phyloP scores from a whole-genome alignment of 2,113 vertebrate genomes.

The Ictalurus punctatus region DNA sequence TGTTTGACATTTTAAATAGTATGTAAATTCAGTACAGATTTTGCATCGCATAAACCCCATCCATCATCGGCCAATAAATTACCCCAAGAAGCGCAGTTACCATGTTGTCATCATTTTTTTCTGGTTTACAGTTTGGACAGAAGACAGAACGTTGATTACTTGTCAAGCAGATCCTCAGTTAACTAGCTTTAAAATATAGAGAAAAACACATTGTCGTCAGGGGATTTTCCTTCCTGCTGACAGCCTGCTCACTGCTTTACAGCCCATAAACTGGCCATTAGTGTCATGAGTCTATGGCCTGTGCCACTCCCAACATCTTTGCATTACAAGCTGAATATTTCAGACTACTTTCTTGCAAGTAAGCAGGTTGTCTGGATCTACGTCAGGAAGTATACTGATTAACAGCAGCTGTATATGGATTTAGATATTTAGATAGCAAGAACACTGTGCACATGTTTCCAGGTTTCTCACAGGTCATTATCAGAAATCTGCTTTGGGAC shows the following conservation, averaged over 20 bases:
- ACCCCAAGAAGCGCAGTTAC: background rate
- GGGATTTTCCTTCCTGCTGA: conserved; percentile 12
- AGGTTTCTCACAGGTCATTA: background rate
- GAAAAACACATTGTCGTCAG: conserved; percentile 23
- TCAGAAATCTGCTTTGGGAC: background rate
- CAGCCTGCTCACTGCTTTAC: conserved; percentile 21
- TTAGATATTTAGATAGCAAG: background rate
- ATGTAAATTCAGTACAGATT: background rate
- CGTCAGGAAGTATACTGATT: background rate
- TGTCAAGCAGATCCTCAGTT: conserved; percentile 31
- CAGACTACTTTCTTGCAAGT: conserved; percentile 1
- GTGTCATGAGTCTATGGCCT: conserved; percentile 11
- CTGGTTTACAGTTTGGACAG: background rate
- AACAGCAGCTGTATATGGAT: background rate
- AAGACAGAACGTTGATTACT: conserved; percentile 4
- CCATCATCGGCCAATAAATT: background rate
- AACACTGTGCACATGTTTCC: background rate
- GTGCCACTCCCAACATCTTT: background rate
- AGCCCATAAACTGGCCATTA: conserved; percentile 32
- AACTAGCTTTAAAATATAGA: conserved; percentile 22
- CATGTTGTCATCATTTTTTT: conserved; percentile 10
- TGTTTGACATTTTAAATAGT: background rate
- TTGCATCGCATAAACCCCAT: background rate
- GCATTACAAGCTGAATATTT: conserved; percentile 1
- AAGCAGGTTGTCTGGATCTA: background rate